Evolutionary conservation across 2,888 invertebrate species (phyloP), one percentile per base, ranked within the genome.

Genomic region (Ceramica pisi): DNA sequence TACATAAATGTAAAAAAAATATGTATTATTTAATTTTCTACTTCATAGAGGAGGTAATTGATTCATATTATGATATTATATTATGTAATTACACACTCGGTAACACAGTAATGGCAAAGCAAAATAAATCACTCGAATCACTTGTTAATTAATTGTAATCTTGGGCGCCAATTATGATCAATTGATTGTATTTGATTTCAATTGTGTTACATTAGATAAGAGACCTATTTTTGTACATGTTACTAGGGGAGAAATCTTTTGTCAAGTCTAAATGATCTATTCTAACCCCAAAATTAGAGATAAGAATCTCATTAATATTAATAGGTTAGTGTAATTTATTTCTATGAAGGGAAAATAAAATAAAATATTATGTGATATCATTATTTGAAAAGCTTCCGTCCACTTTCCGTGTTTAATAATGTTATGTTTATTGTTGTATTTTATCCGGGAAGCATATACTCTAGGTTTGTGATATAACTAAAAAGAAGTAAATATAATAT

Each of bases 141-240:
- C 46, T 71, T 44, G 64, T 62, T 63, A 78, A 78, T 81, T 71
- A 71, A 67, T 63, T 67, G 48, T 78, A 76, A 81, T 67, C 65
- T 53, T 65, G 21, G 35, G 51, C 51, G 44, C 50, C 67, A 80
- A 75, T 78, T 71, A 78, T 57, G 62, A 78, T 75, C 86, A 81
- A 83, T 85, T 83, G 71, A 67, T 64, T 60, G 62, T 67, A 71
- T 79, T 81, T 19, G 71, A 66, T 81, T 76, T 70, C 70, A 79
- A 73, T 77, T 70, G 60, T 23, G 59, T 63, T 48, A 57, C 23
- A 68, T 67, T 68, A 60, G 62, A 53, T 75, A 63, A 62, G 57
- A 31, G 53, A 53, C 8, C 55, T 66, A 35, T 50, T 62, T 57
- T 26, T 31, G 35, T 60, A 26, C 31, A n/a, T 55, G 48, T 79